Percentiles rank a stretch among this genome's conserved stretches.
These are phyloP conservation scores for Mohoua ochrocephala DNA, from an alignment of 2,113 vertebrate species.

Conservation along the genomic window DNA sequence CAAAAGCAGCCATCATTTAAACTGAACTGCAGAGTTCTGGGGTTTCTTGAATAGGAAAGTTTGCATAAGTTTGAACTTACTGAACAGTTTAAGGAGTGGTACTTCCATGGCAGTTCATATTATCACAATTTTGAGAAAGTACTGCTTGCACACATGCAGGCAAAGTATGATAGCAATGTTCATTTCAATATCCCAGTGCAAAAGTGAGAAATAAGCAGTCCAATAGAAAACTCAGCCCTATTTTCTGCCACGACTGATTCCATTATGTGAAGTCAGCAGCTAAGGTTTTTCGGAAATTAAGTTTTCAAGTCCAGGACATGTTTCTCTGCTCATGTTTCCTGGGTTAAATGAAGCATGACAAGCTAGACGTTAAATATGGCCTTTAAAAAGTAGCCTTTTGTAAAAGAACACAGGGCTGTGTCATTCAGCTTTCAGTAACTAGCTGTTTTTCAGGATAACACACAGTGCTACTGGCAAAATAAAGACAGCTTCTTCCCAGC, in stretches of 20 bases:
- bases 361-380: not conserved
- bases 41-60: not conserved
- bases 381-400: not conserved
- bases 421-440: not conserved
- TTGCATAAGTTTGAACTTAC: not conserved
- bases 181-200: not conserved
- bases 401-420: not conserved
- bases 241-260: not conserved
- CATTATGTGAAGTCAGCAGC: not conserved
- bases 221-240: not conserved
- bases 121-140: not conserved
- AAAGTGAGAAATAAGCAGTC: not conserved
- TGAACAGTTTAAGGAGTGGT: not conserved
- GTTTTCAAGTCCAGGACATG: not conserved
- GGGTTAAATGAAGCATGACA: not conserved
- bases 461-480: not conserved
- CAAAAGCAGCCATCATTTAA: not conserved
- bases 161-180: not conserved
- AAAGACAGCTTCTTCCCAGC: not conserved
- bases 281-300: not conserved
- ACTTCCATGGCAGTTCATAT: not conserved
- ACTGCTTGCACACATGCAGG: not conserved
- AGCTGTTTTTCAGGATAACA: not conserved
- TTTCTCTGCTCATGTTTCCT: not conserved
- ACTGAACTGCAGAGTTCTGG: not conserved